Percentiles rank a stretch among this genome's conserved stretches.
Conservation (phyloP, 2,113 vertebrate species). For the Antidorcas marsupialis region DNA sequence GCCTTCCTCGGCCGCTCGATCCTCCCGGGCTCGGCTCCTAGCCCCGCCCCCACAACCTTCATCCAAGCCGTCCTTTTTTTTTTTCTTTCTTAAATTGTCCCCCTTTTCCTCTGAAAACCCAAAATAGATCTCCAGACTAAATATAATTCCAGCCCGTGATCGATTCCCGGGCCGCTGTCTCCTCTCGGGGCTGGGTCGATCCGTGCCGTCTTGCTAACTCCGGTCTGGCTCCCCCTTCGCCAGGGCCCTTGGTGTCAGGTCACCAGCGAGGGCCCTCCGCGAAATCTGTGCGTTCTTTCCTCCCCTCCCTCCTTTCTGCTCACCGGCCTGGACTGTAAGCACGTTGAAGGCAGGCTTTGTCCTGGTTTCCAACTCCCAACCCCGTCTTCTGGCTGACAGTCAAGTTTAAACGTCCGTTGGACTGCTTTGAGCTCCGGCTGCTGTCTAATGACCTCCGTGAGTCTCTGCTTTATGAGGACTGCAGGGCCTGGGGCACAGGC, state of each 20-base stretch:
- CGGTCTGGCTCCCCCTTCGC: background rate
- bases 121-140: constrained; percentile 64
- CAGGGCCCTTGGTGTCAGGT: background rate
- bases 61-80: background rate
- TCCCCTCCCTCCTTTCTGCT: background rate
- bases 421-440: background rate
- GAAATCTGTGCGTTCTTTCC: background rate
- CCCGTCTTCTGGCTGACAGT: background rate
- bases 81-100: background rate
- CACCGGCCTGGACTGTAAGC: background rate
- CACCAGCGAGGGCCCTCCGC: fast-evolving
- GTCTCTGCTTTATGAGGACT: constrained; percentile 68
- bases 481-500: constrained; percentile 46
- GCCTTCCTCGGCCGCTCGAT: background rate
- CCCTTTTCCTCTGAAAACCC: constrained; percentile 8
- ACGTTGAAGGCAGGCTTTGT: constrained; percentile 6
- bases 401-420: background rate
- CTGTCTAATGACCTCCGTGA: background rate
- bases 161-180: constrained; percentile 60
- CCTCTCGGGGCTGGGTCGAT: constrained; percentile 41
- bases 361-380: background rate
- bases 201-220: background rate
- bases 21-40: background rate
- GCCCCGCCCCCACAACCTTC: constrained; percentile 50
- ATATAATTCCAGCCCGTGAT: constrained; percentile 62